A percentile compares a stretch with the other conserved stretches of the same genome.
Evolutionary conservation across 1,140 invertebrate species (phyloP).

Genomic region (Elymnias hypermnestra): DNA sequence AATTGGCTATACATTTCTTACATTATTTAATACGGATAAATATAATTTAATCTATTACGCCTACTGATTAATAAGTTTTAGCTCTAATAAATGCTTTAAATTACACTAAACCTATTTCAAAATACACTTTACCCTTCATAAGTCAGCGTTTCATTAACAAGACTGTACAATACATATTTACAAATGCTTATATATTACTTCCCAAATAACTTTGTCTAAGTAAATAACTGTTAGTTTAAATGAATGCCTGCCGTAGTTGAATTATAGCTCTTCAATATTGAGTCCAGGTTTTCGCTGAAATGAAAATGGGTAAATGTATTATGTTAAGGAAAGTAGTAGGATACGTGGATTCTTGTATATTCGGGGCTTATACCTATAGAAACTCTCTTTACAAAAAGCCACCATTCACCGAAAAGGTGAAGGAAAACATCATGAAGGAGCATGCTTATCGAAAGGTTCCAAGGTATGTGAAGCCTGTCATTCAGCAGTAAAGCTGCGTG

Average conservation of each 20-base stretch:
- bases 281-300: constrained; percentile 83
- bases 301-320: constrained; percentile 24
- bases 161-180: constrained; percentile 64
- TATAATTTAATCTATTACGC: constrained; percentile 15
- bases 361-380: too few species aligned
- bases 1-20: constrained; percentile 14
- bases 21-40: constrained; percentile 9
- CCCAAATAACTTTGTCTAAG: constrained; percentile 18
- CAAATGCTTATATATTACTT: constrained; percentile 36
- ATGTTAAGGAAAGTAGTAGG: too few species aligned
- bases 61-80: constrained; percentile 17
- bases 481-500: too few species aligned
- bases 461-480: too few species aligned
- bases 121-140: constrained; percentile 39
- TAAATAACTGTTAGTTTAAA: constrained; percentile 25
- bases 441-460: too few species aligned
- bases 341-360: too few species aligned
- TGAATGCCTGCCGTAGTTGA: constrained; percentile 45
- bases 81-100: constrained; percentile 18
- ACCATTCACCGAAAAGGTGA: too few species aligned
- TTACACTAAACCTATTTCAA: constrained; percentile 35
- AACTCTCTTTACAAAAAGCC: too few species aligned
- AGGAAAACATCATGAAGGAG: too few species aligned
- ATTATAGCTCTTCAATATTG: constrained; percentile 73
- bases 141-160: constrained; percentile 45